Evolutionary conservation across 2,888 invertebrate species (phyloP).

Genomic region (Metellina segmentata): DNA sequence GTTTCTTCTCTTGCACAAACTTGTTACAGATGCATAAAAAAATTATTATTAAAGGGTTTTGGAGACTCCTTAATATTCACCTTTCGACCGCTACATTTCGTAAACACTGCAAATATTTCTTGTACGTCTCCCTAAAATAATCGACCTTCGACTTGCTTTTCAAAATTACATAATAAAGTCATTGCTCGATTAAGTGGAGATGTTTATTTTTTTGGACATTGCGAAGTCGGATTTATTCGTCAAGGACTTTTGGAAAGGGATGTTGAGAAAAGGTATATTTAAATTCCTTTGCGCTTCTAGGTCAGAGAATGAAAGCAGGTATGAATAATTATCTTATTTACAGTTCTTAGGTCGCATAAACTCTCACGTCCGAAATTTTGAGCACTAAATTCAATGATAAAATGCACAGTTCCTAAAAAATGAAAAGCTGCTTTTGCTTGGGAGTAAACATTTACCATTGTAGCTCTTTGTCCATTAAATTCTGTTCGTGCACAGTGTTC

Average conservation of each 20-base stretch:
- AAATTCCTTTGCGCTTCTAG: not conserved
- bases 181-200: constrained; percentile 37
- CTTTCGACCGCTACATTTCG: not conserved
- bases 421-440: no score
- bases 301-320: not conserved
- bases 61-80: not conserved
- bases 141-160: constrained; percentile 36
- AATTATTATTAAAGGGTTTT: no score
- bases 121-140: constrained; percentile 13
- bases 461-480: no score
- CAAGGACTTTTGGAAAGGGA: not conserved
- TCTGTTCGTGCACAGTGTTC: no score
- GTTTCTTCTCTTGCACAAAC: not conserved
- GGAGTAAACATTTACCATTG: no score
- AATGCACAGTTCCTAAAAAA: no score
- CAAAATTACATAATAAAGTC: constrained; percentile 35
- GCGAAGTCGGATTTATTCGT: no score
- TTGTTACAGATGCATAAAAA: not conserved
- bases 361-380: no score
- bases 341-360: no score
- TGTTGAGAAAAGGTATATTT: not conserved
- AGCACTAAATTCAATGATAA: no score
- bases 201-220: not conserved
- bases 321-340: no score
- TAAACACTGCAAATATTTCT: constrained; percentile 15